phyloP scores from a whole-genome alignment of 1,140 invertebrate genomes.

The Teleogryllus occipitalis region DNA sequence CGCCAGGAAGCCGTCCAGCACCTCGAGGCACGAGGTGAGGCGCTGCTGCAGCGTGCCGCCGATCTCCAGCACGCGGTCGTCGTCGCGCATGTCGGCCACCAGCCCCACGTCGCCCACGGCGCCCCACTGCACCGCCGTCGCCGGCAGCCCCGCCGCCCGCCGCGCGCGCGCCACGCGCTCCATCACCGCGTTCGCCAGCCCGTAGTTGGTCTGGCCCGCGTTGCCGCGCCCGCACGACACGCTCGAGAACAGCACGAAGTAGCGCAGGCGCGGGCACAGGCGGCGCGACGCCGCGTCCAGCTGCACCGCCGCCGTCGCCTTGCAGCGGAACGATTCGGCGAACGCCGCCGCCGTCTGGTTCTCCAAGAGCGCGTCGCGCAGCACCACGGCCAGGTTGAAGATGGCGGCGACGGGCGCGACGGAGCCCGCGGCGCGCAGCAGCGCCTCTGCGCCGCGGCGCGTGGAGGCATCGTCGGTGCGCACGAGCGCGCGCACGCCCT shows the following conservation, averaged over 20 bases:
- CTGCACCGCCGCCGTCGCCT: slow-evolving; percentile 25
- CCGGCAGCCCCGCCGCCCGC: slow-evolving; percentile 40
- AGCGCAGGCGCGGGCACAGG: slow-evolving; percentile 37
- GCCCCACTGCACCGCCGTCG: slow-evolving; percentile 31
- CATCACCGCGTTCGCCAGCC: slow-evolving; percentile 57
- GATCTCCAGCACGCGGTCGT: slow-evolving; percentile 38
- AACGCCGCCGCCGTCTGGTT: slow-evolving; percentile 43
- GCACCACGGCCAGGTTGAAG: slow-evolving; percentile 67
- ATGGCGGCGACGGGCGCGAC: slow-evolving; percentile 61
- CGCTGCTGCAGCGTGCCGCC: not conserved
- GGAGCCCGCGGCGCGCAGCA: slow-evolving; percentile 47
- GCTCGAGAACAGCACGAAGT: slow-evolving; percentile 44
- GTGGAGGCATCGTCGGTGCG: slow-evolving; percentile 40
- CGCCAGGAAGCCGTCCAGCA: not conserved
- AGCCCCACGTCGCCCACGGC: slow-evolving; percentile 1
- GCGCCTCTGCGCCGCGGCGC: slow-evolving; percentile 41
- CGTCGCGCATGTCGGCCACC: slow-evolving; percentile 66
- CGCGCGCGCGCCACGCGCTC: slow-evolving; percentile 53
- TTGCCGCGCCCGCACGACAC: slow-evolving; percentile 50
- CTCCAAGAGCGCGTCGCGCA: slow-evolving; percentile 48
- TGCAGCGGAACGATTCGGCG: not conserved
- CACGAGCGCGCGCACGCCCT: slow-evolving; percentile 45
- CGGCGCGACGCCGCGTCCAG: slow-evolving; percentile 42
- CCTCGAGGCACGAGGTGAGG: not conserved
- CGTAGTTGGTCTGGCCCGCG: slow-evolving; percentile 58